These are phyloP conservation scores for Lamellibrachia luymesi DNA, from an alignment of 1,140 invertebrate genomes.

Conservation along the genomic window DNA sequence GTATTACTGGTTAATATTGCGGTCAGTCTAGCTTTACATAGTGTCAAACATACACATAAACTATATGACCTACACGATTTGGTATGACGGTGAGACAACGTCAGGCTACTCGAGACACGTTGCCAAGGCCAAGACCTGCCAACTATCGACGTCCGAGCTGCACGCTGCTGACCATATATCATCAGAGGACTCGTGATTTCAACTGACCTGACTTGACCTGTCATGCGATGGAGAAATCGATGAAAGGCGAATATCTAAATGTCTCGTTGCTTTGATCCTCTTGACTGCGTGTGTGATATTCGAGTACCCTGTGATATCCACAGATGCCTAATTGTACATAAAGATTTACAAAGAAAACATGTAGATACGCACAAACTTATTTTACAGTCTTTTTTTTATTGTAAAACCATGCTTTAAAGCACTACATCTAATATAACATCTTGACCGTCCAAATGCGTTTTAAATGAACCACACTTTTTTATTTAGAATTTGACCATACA, in stretches of 20 bases:
- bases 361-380: neutral
- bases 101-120: neutral
- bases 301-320: neutral
- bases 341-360: neutral
- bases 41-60: neutral
- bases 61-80: neutral
- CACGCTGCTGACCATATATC: neutral
- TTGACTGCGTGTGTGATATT: neutral
- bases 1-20: neutral
- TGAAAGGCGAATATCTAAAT: neutral
- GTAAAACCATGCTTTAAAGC: too few relatives aligned
- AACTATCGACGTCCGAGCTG: neutral
- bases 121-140: neutral
- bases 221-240: neutral
- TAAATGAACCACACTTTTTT: too few relatives aligned
- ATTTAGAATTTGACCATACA: too few relatives aligned
- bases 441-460: too few relatives aligned
- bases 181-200: neutral
- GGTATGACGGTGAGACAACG: neutral
- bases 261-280: neutral
- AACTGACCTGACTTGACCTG: neutral
- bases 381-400: too few relatives aligned
- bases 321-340: too few relatives aligned
- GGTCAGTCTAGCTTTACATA: neutral
- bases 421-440: too few relatives aligned